Base-by-base conservation (phyloP, 2,113 vertebrate genomes). In the Zosterops japonicus region DNA sequence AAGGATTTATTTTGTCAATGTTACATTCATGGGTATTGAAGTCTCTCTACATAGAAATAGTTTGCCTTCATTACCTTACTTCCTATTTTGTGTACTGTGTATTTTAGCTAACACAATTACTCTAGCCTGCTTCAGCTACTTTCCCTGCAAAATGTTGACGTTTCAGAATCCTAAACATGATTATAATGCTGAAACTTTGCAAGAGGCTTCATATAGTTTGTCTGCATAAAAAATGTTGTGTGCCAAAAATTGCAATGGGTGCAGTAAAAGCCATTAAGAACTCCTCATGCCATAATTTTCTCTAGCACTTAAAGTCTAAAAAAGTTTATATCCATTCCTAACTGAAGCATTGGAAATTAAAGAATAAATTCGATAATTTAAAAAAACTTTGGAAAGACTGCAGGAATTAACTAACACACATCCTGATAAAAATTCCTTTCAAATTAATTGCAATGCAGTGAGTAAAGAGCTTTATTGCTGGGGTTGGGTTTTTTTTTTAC, bases 121-220 rank as follows among this genome's bases (percentile, higher is more conserved):
- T 83, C 12, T 72, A 57, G 20, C 49, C 78, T 69, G 75, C 80
- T 76, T 94, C 92, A 96, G 61, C 33, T 79, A 39, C 44, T 94
- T 91, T 85, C 75, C 85, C n/a, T 72, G 42, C 29, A 93, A 90
- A 83, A 90, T 76, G 49, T 94, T 88, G 74, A 64, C 61, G 56
- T 87, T 85, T 87, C 78, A 85, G 67, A 90, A 92, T 65, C 29
- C 23, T 69, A 61, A 94, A 31, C 18, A 59, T 65, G 28, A 22
- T 18, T 85, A 41, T 82, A 75, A 68, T 36, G 4, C 4, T 71
- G 55, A 88, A 90, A 85, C 20, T 72, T 90, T 83, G 42, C 46
- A 85, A 68, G 5, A 76, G 2, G 4, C 6, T 85, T 87, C 6
- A 61, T 76, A 49, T 8, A 65, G 5, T 61, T 79, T 63, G 35